Evolutionary conservation across 2,797 vertebrate species (phyloP).

Genomic region (Falco peregrinus): DNA sequence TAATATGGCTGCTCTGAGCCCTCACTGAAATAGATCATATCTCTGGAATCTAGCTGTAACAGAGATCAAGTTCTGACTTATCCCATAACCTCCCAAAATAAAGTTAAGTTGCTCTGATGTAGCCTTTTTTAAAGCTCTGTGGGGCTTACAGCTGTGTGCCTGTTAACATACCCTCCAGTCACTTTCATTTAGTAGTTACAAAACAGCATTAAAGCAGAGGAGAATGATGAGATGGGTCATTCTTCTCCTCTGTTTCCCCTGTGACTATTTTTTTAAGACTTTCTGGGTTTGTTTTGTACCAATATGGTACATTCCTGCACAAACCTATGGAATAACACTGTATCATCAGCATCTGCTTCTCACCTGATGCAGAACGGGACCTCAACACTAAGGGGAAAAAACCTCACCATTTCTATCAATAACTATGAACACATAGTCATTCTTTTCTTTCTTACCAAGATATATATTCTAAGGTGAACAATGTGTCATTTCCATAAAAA

Average conservation of each 20-base stretch:
- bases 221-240: background rate
- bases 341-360: background rate
- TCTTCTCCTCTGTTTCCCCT: background rate
- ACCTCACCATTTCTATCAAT: fast-evolving
- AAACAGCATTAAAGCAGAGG: background rate
- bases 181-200: background rate
- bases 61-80: slow-evolving; percentile 49
- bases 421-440: background rate
- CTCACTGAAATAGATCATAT: slow-evolving; percentile 32
- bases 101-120: slow-evolving; percentile 38
- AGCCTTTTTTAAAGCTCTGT: slow-evolving; percentile 36
- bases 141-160: slow-evolving; percentile 5
- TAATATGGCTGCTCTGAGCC: slow-evolving; percentile 40
- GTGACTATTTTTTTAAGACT: background rate
- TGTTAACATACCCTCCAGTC: slow-evolving; percentile 6
- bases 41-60: slow-evolving; percentile 57
- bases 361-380: background rate
- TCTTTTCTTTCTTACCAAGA: background rate
- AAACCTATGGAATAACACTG: fast-evolving
- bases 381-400: background rate
- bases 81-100: slow-evolving; percentile 61
- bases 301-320: background rate
- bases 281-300: background rate
- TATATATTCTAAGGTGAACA: background rate
- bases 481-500: background rate